Evolutionary conservation across 2,888 invertebrate species (phyloP).

Genomic region (Clepsis dumicolana): DNA sequence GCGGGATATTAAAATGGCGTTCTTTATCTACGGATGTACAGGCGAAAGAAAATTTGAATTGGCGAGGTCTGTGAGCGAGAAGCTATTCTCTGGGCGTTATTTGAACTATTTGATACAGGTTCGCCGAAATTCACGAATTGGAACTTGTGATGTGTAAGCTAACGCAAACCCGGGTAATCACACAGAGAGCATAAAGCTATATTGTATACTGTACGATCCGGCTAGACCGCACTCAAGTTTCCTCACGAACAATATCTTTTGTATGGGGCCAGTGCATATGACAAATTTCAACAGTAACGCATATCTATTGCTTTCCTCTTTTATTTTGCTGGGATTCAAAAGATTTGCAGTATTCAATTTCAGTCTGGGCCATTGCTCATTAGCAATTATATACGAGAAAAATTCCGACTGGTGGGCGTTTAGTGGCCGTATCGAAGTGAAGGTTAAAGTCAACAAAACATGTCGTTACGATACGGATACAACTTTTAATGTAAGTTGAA

Average conservation of each 20-base stretch:
- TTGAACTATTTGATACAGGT: background rate
- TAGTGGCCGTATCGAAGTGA: constrained; percentile 2
- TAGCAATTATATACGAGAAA: background rate
- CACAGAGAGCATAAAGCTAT: constrained; percentile 2
- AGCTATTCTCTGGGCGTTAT: background rate
- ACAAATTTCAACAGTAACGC: constrained; percentile 5
- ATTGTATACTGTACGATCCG: background rate
- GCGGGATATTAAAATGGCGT: constrained; percentile 38
- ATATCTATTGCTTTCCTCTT: background rate
- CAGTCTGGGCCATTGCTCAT: background rate
- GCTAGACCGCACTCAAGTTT: background rate
- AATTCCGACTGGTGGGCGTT: background rate
- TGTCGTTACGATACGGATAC: background rate
- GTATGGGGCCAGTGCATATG: constrained; percentile 2
- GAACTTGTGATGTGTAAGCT: background rate
- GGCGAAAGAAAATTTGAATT: background rate
- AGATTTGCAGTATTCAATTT: background rate
- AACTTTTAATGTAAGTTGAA: background rate
- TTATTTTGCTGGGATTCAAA: background rate
- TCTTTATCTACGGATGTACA: constrained; percentile 15
- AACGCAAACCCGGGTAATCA: constrained; percentile 5
- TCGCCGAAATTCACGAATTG: background rate
- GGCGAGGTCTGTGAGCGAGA: background rate
- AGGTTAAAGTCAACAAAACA: background rate
- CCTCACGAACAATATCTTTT: constrained; percentile 9